Conservation (phyloP, 2,113 vertebrate species). For the Aviceda subcristata region DNA sequence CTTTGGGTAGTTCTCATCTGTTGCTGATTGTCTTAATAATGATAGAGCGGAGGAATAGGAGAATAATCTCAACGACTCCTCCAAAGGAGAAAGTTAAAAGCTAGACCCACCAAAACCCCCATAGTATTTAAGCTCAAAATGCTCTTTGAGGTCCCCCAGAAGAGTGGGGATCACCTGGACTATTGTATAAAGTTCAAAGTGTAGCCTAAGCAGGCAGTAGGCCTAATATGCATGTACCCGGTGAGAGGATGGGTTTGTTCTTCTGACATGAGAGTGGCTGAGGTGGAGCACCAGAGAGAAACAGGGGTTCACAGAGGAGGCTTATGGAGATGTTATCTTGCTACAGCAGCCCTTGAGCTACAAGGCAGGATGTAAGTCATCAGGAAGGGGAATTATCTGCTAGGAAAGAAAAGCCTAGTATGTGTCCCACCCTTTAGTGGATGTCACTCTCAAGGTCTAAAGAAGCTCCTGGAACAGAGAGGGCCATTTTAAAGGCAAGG, state of each 20-base stretch:
- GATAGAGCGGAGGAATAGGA: not conserved
- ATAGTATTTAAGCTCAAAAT: not conserved
- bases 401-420: not conserved
- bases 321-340: not conserved
- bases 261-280: not conserved
- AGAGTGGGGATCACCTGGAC: accelerated
- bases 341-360: not conserved
- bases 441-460: not conserved
- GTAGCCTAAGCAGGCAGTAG: not conserved
- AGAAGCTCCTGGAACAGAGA: not conserved
- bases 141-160: not conserved
- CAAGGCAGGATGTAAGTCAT: not conserved
- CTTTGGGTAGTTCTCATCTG: accelerated
- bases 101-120: not conserved
- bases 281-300: not conserved
- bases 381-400: not conserved
- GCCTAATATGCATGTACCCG: accelerated
- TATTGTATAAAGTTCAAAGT: not conserved
- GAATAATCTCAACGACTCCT: not conserved
- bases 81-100: not conserved
- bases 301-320: not conserved
- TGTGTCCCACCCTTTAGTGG: too few species aligned
- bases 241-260: not conserved
- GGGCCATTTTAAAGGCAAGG: not conserved
- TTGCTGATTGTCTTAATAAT: not conserved